A percentile compares a stretch with the other conserved stretches of the same genome.
These are phyloP conservation scores for Bostrychus sinensis DNA, from an alignment of 2,113 vertebrate genomes.

Conservation along the genomic window DNA sequence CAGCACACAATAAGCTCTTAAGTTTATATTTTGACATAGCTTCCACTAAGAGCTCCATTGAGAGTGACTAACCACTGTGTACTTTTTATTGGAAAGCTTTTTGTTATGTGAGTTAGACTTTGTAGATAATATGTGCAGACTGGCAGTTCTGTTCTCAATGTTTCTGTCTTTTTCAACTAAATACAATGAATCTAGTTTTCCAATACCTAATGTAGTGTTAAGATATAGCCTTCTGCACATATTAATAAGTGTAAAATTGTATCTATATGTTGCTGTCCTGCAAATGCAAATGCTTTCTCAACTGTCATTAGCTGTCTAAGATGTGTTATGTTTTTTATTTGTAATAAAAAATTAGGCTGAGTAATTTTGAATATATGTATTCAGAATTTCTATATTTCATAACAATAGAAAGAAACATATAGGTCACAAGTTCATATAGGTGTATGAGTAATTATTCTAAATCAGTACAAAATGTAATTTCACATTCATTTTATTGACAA, in stretches of 20 bases:
- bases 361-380: no score
- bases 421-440: no score
- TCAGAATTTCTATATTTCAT: no score
- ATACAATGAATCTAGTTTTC: no score
- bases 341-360: no score
- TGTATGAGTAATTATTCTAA: no score
- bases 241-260: neutral
- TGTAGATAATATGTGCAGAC: conserved; percentile 3
- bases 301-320: conserved; percentile 8
- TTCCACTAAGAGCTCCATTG: conserved; percentile 19
- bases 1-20: conserved; percentile 55
- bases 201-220: no score
- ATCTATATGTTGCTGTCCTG: neutral
- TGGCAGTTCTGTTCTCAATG: neutral
- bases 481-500: no score
- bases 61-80: neutral
- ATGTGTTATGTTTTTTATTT: no score
- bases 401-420: no score
- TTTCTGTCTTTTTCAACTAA: neutral
- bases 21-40: conserved; percentile 58
- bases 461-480: no score
- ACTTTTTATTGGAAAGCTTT: conserved; percentile 9
- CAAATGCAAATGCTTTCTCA: neutral
- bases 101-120: neutral
- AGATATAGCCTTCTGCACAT: neutral